Percentiles rank a stretch among this genome's conserved stretches.
Evolutionary conservation across 2,888 invertebrate species (phyloP).

Genomic region (Lepidocyrtoides sp.): DNA sequence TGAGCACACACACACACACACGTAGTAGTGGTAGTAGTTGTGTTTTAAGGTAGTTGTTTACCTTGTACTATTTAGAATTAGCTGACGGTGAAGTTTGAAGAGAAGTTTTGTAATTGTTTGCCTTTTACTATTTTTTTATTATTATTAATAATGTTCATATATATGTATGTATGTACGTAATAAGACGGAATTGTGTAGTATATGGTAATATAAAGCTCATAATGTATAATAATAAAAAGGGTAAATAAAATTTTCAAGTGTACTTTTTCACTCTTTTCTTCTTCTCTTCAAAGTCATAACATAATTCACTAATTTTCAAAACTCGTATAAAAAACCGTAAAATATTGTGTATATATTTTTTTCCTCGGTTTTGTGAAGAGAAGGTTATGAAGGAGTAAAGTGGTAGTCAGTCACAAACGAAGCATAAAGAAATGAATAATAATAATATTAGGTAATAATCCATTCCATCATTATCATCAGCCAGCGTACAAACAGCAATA

Average conservation of each 20-base stretch:
- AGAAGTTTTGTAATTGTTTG: slow-evolving; percentile 33
- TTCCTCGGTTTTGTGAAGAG: background rate
- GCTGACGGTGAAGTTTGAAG: slow-evolving; percentile 37
- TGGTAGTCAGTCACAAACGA: slow-evolving; percentile 52
- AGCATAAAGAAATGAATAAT: slow-evolving; percentile 64
- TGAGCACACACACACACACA: background rate
- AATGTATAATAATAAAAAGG: background rate
- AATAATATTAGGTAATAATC: slow-evolving; percentile 56
- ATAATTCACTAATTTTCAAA: slow-evolving; percentile 54
- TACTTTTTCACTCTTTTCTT: slow-evolving; percentile 10
- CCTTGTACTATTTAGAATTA: slow-evolving; percentile 62
- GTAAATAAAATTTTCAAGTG: slow-evolving; percentile 32
- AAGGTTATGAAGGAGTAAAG: background rate
- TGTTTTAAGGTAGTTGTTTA: slow-evolving; percentile 32
- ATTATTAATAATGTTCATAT: background rate
- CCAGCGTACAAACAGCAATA: no score
- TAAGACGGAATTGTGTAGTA: background rate
- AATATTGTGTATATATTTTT: slow-evolving; percentile 14
- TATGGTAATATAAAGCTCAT: slow-evolving; percentile 36
- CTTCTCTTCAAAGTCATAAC: background rate
- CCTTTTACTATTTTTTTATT: background rate
- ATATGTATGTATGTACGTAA: background rate
- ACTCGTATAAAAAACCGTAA: slow-evolving; percentile 33
- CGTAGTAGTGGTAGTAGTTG: background rate
- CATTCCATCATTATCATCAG: slow-evolving; percentile 61